phyloP scores from a whole-genome alignment of 2,797 vertebrate species.

The Nannoperca australis region DNA sequence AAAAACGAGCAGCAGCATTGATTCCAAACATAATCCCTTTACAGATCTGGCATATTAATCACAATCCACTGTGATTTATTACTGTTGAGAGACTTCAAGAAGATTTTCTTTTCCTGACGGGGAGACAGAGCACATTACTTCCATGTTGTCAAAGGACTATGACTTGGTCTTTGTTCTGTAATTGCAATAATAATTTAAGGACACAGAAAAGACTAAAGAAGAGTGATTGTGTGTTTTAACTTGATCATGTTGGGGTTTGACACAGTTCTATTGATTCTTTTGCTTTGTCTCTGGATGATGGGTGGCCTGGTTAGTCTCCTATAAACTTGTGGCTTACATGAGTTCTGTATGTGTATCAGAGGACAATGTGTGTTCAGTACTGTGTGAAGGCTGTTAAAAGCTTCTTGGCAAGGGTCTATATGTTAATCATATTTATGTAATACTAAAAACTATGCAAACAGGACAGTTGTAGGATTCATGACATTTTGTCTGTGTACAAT shows the following conservation, averaged over 20 bases:
- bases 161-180: background rate
- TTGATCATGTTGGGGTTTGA: background rate
- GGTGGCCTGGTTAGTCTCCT: background rate
- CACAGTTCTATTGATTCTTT: background rate
- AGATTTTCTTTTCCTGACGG: conserved; percentile 10
- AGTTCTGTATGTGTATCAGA: no score
- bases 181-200: conserved; percentile 2
- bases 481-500: no score
- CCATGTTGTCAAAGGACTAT: conserved; percentile 3
- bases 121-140: conserved; percentile 13
- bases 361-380: no score
- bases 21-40: conserved; percentile 46
- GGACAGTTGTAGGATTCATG: no score
- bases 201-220: background rate
- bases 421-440: no score
- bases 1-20: conserved; percentile 23
- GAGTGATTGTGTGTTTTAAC: background rate
- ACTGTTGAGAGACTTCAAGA: conserved; percentile 5
- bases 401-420: no score
- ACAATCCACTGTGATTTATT: conserved; percentile 45
- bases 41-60: conserved; percentile 44
- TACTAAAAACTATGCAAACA: no score
- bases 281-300: no score
- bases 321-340: background rate
- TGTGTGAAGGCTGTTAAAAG: no score